Percentiles rank a stretch among this genome's conserved stretches.
These are phyloP conservation scores for Catostomus latipinnis DNA, from an alignment of 2,797 vertebrate species.

Conservation along the genomic window DNA sequence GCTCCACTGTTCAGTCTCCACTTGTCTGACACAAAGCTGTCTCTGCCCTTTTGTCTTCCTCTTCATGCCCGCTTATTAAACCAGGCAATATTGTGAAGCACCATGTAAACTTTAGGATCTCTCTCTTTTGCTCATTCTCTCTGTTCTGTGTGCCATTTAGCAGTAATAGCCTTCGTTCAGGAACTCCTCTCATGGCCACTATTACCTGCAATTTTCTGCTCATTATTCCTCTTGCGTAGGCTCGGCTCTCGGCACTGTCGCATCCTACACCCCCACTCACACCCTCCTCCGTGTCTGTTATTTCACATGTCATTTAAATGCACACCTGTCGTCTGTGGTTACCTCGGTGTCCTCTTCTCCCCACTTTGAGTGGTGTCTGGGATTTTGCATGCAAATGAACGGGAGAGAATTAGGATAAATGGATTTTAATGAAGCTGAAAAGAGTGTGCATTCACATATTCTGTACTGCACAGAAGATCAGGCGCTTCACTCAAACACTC, in stretches of 20 bases:
- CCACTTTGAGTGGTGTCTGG: constrained; percentile 54
- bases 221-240: constrained; percentile 53
- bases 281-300: constrained; percentile 40
- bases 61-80: constrained; percentile 61
- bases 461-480: constrained; percentile 35
- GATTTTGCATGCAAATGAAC: constrained; percentile 59
- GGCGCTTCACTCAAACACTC: background rate
- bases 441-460: background rate
- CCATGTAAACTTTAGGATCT: background rate
- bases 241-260: constrained; percentile 6
- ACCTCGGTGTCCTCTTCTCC: constrained; percentile 62
- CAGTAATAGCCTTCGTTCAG: constrained; percentile 28
- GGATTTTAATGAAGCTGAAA: constrained; percentile 55
- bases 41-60: constrained; percentile 57
- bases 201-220: constrained; percentile 59
- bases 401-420: constrained; percentile 50
- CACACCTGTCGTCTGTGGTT: constrained; percentile 66
- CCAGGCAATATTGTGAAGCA: constrained; percentile 45
- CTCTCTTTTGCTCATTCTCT: background rate
- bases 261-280: background rate
- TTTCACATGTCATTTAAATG: constrained; percentile 54
- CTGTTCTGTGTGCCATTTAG: background rate
- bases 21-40: constrained; percentile 57
- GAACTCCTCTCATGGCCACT: constrained; percentile 16
- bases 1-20: constrained; percentile 8